A percentile compares a stretch with the other conserved stretches of the same genome.
Conservation (phyloP, 1,140 invertebrate genomes). For the Plectrocnemia conspersa region DNA sequence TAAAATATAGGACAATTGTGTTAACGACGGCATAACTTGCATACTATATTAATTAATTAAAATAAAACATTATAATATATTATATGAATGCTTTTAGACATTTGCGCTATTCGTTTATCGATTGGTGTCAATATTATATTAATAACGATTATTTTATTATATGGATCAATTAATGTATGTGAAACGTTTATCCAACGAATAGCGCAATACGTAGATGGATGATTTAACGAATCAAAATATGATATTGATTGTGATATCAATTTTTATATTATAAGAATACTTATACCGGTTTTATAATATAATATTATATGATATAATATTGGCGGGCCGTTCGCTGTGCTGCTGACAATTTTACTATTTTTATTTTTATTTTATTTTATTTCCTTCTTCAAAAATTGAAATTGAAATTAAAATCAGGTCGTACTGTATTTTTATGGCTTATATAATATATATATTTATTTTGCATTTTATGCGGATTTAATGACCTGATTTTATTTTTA, state of each 20-base stretch:
- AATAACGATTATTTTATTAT: background rate
- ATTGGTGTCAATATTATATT: background rate
- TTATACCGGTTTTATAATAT: too few relatives aligned
- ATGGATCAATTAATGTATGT: background rate
- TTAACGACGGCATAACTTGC: background rate
- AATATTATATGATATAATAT: too few relatives aligned
- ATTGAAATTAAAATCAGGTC: too few relatives aligned
- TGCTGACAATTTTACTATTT: conserved; percentile 30
- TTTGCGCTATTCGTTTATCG: background rate
- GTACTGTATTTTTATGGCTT: background rate
- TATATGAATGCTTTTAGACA: background rate
- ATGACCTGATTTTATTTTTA: conserved; percentile 23
- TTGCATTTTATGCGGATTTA: background rate
- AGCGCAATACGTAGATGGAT: background rate
- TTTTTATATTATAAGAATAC: too few relatives aligned
- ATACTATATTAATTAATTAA: background rate
- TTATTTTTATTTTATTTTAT: conserved; percentile 24
- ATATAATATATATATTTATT: conserved; percentile 8
- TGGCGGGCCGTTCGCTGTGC: conserved; percentile 36
- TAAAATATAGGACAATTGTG: background rate
- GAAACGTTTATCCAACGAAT: background rate
- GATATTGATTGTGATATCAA: too few relatives aligned
- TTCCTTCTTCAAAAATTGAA: background rate
- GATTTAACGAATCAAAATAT: too few relatives aligned
- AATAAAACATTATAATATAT: background rate